phyloP scores from a whole-genome alignment of 2,113 vertebrate species.

The Calidris pugnax region DNA sequence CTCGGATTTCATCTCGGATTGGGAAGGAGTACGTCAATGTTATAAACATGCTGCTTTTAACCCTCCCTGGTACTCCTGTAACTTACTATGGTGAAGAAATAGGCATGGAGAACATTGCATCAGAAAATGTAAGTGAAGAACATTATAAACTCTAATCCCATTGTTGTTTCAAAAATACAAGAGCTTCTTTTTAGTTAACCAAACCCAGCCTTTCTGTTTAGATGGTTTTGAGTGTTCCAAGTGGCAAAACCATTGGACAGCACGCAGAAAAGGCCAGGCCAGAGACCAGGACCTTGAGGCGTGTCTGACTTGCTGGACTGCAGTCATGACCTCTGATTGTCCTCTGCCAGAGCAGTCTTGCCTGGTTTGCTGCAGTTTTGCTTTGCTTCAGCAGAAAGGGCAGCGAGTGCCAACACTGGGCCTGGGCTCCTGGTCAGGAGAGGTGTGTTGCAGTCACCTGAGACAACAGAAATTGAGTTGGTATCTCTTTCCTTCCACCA shows the following conservation, averaged over 20 bases:
- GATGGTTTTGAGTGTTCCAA: background rate
- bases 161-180: background rate
- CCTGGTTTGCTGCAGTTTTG: background rate
- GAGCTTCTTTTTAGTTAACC: background rate
- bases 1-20: slow-evolving; percentile 84
- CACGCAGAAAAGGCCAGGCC: background rate
- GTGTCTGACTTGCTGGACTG: background rate
- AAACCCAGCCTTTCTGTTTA: background rate
- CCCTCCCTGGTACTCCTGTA: slow-evolving; percentile 90
- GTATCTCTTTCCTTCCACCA: background rate
- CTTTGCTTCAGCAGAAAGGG: background rate
- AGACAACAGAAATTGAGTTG: background rate
- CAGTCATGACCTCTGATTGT: background rate
- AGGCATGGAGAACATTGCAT: slow-evolving; percentile 84
- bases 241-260: background rate
- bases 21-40: slow-evolving; percentile 78
- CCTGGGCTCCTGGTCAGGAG: background rate
- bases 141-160: background rate
- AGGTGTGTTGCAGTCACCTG: background rate
- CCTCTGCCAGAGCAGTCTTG: background rate
- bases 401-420: background rate
- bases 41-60: slow-evolving; percentile 94
- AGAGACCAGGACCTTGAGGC: background rate
- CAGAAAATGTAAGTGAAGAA: slow-evolving; percentile 40
- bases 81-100: slow-evolving; percentile 98